These are phyloP conservation scores for Tiphia femorata DNA, from an alignment of 2,888 invertebrate genomes.

Conservation along the genomic window DNA sequence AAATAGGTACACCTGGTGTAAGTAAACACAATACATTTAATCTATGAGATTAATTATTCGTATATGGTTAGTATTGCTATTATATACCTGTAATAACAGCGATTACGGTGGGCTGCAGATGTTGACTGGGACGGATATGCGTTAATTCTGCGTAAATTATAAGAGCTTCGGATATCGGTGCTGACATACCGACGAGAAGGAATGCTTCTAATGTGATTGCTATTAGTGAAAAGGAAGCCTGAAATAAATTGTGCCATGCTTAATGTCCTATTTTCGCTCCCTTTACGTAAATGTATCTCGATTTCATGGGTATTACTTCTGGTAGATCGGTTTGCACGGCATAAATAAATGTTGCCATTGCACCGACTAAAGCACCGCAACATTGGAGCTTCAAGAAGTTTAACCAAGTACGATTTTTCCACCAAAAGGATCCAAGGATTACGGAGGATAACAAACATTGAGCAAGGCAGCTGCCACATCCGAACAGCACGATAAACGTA, in stretches of 20 bases:
- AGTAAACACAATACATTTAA: no score
- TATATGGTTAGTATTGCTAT: background rate
- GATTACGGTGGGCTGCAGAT: constrained; percentile 76
- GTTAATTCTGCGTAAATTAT: constrained; percentile 80
- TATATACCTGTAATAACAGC: constrained; percentile 76
- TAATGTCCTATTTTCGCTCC: no score
- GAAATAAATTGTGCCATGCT: no score
- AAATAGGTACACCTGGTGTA: constrained; percentile 75
- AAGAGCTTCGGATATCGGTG: constrained; percentile 79
- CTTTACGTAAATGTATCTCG: no score
- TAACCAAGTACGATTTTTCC: constrained; percentile 72
- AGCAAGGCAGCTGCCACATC: constrained; percentile 71
- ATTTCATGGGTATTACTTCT: constrained; percentile 64
- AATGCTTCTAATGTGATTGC: constrained; percentile 76
- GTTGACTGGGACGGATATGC: constrained; percentile 71
- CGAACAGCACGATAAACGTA: constrained; percentile 70
- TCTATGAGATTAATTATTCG: background rate
- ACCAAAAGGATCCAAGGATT: constrained; percentile 70
- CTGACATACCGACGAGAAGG: constrained; percentile 78
- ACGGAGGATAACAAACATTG: constrained; percentile 70
- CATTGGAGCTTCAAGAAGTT: constrained; percentile 79
- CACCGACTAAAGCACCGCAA: constrained; percentile 78
- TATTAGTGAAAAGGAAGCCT: constrained; percentile 75
- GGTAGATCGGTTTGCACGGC: constrained; percentile 65
- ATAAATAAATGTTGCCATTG: constrained; percentile 75